Conservation (phyloP, 1,140 invertebrate genomes). For the Drosophila subpulchrella region DNA sequence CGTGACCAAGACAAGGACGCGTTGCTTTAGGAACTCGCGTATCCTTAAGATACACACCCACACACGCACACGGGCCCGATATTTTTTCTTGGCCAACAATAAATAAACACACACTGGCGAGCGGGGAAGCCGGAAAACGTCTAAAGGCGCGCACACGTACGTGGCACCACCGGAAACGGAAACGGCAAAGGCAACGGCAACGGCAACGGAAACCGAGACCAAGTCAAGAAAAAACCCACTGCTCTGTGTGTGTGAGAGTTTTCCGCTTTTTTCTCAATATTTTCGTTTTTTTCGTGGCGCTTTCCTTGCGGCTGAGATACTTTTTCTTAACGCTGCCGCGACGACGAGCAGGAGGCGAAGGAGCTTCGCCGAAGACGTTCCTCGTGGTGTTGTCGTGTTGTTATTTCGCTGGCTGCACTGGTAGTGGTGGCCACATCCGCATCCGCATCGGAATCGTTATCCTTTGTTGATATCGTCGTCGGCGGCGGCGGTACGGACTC, state of each 20-base stretch:
- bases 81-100: conserved; percentile 57
- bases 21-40: conserved; percentile 51
- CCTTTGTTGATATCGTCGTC: conserved; percentile 46
- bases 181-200: conserved; percentile 40
- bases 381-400: conserved; percentile 51
- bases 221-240: conserved; percentile 56
- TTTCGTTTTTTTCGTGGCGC: conserved; percentile 20
- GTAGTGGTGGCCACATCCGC: conserved; percentile 21
- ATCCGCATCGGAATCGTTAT: conserved; percentile 31
- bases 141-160: conserved; percentile 72
- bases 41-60: conserved; percentile 61
- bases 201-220: conserved; percentile 63
- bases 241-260: conserved; percentile 46
- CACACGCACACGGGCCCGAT: conserved; percentile 32
- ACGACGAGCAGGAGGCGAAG: conserved; percentile 20
- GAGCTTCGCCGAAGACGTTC: conserved; percentile 66
- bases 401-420: conserved; percentile 29
- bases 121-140: conserved; percentile 49
- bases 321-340: conserved; percentile 65
- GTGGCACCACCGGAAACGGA: too few relatives aligned
- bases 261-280: conserved; percentile 20
- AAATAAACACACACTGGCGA: conserved; percentile 64
- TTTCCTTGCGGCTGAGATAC: conserved; percentile 46
- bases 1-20: conserved; percentile 51
- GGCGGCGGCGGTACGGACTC: conserved; percentile 47